These are phyloP conservation scores for Linyphia triangularis DNA, from an alignment of 2,888 invertebrate genomes.

Conservation along the genomic window DNA sequence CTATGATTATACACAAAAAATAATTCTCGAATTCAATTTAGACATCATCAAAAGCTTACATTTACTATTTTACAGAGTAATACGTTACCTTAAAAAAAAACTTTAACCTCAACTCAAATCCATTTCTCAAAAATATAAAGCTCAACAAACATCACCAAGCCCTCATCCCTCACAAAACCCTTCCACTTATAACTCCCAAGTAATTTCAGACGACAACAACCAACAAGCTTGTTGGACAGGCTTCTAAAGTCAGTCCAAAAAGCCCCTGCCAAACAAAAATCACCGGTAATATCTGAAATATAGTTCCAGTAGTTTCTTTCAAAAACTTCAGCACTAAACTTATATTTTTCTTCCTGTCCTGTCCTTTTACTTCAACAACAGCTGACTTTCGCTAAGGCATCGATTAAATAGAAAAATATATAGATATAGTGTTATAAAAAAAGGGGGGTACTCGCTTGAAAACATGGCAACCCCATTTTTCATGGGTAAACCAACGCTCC, in stretches of 20 bases:
- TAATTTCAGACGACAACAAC: neutral
- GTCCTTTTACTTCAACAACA: slow-evolving; percentile 23
- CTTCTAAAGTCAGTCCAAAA: slow-evolving; percentile 8
- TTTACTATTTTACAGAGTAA: too few relatives aligned
- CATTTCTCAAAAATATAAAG: too few relatives aligned
- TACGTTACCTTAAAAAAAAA: too few relatives aligned
- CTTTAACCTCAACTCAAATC: neutral
- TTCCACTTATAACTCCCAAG: neutral
- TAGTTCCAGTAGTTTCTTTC: slow-evolving; percentile 52
- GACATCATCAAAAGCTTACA: too few relatives aligned
- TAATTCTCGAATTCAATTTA: too few relatives aligned
- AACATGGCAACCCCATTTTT: slow-evolving; percentile 53
- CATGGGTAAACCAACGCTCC: slow-evolving; percentile 18
- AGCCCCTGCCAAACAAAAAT: slow-evolving; percentile 42
- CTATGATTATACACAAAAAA: too few relatives aligned
- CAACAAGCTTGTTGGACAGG: slow-evolving; percentile 29
- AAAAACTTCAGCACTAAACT: slow-evolving; percentile 16
- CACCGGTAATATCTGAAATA: slow-evolving; percentile 53
- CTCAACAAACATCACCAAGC: neutral
- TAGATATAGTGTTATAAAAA: neutral
- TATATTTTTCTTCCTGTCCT: slow-evolving; percentile 21
- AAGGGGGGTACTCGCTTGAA: slow-evolving; percentile 34
- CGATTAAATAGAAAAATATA: slow-evolving; percentile 26
- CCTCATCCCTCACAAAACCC: neutral
- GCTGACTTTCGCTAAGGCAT: slow-evolving; percentile 55